These are phyloP conservation scores for Trachythela sp. DNA, from an alignment of 64 coral and sea anemone genomes.

Conservation along the genomic window DNA sequence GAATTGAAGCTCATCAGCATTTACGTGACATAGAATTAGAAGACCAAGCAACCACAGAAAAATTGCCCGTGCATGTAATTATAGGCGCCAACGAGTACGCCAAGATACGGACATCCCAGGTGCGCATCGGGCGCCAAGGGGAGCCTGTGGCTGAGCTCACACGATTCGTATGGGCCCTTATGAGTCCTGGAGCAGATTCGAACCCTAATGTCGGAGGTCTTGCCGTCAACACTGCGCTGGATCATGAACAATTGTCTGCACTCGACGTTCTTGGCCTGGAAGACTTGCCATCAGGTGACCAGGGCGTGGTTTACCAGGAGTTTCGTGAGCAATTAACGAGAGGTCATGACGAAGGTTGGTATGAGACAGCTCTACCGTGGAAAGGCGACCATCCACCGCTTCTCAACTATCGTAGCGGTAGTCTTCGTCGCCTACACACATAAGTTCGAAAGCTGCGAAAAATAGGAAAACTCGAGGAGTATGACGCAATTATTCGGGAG, in stretches of 20 bases:
- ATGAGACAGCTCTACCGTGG: background rate
- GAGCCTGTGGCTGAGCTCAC: constrained; percentile 38
- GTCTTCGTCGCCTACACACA: background rate
- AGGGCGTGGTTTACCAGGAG: background rate
- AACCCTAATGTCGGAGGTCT: background rate
- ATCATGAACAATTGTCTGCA: background rate
- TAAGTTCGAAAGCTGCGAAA: background rate
- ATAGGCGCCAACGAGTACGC: too few relatives aligned
- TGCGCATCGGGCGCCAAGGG: constrained; percentile 19
- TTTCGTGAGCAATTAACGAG: background rate
- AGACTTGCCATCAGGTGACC: background rate
- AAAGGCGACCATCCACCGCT: background rate
- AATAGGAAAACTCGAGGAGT: background rate
- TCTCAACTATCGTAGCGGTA: background rate
- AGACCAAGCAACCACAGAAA: background rate
- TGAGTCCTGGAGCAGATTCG: background rate
- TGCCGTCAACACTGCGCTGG: background rate
- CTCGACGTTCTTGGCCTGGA: background rate
- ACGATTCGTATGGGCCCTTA: constrained; percentile 37
- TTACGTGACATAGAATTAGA: background rate
- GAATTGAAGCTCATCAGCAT: background rate
- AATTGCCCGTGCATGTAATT: background rate
- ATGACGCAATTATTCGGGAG: background rate
- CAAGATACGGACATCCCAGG: background rate
- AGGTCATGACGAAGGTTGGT: background rate